A percentile compares a stretch with the other conserved stretches of the same genome.
phyloP scores from a whole-genome alignment of 2,797 vertebrate genomes.

The Anguilla pacifica region DNA sequence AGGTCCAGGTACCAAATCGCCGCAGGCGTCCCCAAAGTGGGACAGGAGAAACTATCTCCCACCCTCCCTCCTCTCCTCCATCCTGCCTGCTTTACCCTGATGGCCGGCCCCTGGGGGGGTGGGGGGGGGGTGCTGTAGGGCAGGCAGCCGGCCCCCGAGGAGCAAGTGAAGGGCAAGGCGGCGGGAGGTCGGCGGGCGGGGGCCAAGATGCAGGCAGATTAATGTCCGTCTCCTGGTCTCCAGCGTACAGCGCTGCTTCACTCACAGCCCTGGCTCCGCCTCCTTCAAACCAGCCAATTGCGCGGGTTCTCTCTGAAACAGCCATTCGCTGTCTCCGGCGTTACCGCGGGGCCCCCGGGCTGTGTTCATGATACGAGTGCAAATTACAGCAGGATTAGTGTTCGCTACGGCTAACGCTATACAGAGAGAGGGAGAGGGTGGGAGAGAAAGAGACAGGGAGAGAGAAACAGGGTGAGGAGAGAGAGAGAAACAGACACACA shows the following conservation, averaged over 20 bases:
- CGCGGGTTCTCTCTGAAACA: constrained; percentile 45
- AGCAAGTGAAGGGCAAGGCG: constrained; percentile 34
- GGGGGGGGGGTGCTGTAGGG: constrained; percentile 29
- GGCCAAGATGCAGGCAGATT: constrained; percentile 34
- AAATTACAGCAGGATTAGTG: neutral
- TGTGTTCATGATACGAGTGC: neutral
- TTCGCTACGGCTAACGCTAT: neutral
- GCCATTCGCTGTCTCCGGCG: constrained; percentile 37
- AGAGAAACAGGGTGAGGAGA: no score
- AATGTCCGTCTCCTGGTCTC: neutral
- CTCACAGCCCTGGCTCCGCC: neutral
- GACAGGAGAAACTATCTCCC: constrained; percentile 48
- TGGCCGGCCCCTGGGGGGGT: constrained; percentile 34
- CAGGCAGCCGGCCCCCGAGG: constrained; percentile 40
- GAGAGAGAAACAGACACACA: no score
- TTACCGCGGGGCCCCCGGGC: neutral
- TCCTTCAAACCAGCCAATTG: constrained; percentile 60
- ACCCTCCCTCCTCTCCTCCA: constrained; percentile 45
- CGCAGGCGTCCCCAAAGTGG: constrained; percentile 34
- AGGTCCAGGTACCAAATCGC: neutral
- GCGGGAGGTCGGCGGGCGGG: constrained; percentile 45
- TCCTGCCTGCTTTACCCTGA: constrained; percentile 55
- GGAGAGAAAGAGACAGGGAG: no score
- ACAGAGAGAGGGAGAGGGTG: no score
- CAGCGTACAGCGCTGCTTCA: neutral